Conservation (phyloP, 2,888 invertebrate species). For the Tipula lateralis region DNA sequence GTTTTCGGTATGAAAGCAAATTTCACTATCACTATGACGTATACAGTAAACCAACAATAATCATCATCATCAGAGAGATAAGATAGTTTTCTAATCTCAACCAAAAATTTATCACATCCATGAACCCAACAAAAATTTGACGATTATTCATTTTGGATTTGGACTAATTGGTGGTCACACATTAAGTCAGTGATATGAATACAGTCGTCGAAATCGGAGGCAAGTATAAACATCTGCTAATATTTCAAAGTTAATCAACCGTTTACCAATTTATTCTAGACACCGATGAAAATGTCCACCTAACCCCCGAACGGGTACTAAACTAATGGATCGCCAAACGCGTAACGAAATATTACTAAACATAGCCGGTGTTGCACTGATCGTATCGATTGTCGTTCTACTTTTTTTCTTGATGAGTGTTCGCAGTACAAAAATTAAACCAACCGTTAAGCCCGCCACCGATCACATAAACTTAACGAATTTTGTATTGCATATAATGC, state of each 20-base stretch:
- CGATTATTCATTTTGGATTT: not conserved
- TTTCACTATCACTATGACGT: no score
- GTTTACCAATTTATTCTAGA: not conserved
- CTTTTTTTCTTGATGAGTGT: not conserved
- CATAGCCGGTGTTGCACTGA: not conserved
- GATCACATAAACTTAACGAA: not conserved
- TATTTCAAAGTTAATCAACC: not conserved
- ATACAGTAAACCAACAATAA: not conserved
- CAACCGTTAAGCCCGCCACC: not conserved
- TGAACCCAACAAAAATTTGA: not conserved
- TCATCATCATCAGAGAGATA: not conserved
- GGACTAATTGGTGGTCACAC: not conserved
- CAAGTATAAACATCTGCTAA: not conserved
- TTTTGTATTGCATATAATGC: slow-evolving; percentile 46
- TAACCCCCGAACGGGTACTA: not conserved
- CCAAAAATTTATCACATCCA: not conserved
- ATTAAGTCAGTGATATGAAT: not conserved
- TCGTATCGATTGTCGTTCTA: not conserved
- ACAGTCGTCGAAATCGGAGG: not conserved
- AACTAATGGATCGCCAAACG: not conserved
- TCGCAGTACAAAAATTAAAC: not conserved
- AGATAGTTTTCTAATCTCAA: not conserved
- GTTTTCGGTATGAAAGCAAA: no score
- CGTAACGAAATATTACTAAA: not conserved
- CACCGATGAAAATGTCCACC: not conserved